phyloP scores from a whole-genome alignment of 2,797 vertebrate species.

The Melanotaenia boesemani region DNA sequence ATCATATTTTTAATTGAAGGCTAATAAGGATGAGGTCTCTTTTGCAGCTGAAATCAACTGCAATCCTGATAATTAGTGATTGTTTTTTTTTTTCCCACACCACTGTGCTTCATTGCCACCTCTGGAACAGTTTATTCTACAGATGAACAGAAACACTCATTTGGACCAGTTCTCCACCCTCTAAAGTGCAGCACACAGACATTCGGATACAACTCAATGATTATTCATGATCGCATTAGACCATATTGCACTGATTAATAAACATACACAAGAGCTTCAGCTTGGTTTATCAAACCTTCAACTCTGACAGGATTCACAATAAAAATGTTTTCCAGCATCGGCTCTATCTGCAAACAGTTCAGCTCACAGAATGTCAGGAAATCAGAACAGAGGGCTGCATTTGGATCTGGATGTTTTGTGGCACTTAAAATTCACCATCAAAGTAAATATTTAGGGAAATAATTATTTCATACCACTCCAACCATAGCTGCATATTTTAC shows the following conservation, averaged over 20 bases:
- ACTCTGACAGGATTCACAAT: neutral
- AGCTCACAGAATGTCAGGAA: neutral
- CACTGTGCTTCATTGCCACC: neutral
- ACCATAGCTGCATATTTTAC: no score
- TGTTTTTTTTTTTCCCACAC: neutral
- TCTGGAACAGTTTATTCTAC: slow-evolving; percentile 8
- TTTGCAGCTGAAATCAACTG: slow-evolving; percentile 29
- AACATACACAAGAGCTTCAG: slow-evolving; percentile 32
- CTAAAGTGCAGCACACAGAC: slow-evolving; percentile 81
- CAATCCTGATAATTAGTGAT: neutral
- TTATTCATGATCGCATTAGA: slow-evolving; percentile 16
- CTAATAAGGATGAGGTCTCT: slow-evolving; percentile 17
- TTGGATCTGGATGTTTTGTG: no score
- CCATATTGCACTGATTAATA: slow-evolving; percentile 53
- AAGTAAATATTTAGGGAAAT: no score
- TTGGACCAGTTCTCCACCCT: slow-evolving; percentile 33
- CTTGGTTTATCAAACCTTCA: slow-evolving; percentile 17
- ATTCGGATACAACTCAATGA: slow-evolving; percentile 42
- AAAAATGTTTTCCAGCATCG: neutral
- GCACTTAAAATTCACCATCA: no score
- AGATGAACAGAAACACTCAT: slow-evolving; percentile 20
- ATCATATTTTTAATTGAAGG: slow-evolving; percentile 14
- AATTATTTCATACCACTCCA: no score
- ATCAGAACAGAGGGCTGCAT: neutral
- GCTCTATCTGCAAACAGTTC: neutral